A percentile compares a stretch with the other conserved stretches of the same genome.
Conservation (phyloP, 2,888 invertebrate genomes). For the Eupeodes latifasciatus region DNA sequence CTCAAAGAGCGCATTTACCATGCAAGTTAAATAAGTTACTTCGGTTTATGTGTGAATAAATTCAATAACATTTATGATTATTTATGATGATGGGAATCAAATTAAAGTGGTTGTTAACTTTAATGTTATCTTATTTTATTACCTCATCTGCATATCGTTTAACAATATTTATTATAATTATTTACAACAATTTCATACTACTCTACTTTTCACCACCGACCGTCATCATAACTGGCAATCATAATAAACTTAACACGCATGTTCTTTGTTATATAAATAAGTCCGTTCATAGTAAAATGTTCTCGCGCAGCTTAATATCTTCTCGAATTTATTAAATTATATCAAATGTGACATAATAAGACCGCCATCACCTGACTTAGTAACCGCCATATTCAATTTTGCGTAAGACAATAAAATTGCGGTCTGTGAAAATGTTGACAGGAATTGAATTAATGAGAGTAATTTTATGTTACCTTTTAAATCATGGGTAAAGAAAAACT, state of each 20-base stretch:
- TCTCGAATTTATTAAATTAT: background rate
- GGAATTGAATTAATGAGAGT: constrained; percentile 6
- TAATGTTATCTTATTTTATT: constrained; percentile 3
- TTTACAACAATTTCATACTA: background rate
- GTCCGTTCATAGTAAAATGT: background rate
- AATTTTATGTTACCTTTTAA: background rate
- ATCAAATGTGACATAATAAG: constrained; percentile 14
- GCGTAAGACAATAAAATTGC: background rate
- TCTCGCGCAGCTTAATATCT: background rate
- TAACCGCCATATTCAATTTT: background rate
- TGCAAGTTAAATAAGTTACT: too few relatives aligned
- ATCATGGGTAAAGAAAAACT: background rate
- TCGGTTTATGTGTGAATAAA: too few relatives aligned
- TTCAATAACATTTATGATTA: too few relatives aligned
- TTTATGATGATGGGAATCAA: too few relatives aligned
- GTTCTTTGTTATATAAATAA: background rate
- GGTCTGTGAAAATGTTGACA: background rate
- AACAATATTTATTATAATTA: background rate
- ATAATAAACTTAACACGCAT: background rate
- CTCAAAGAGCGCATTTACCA: too few relatives aligned
- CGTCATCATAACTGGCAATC: background rate
- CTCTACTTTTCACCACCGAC: too few relatives aligned
- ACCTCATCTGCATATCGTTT: background rate
- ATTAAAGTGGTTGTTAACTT: background rate
- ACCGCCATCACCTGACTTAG: background rate